Percentiles rank a stretch among this genome's conserved stretches.
These are phyloP conservation scores for Schizopygopsis malacanthus DNA, from an alignment of 2,797 vertebrate genomes.

Conservation along the genomic window DNA sequence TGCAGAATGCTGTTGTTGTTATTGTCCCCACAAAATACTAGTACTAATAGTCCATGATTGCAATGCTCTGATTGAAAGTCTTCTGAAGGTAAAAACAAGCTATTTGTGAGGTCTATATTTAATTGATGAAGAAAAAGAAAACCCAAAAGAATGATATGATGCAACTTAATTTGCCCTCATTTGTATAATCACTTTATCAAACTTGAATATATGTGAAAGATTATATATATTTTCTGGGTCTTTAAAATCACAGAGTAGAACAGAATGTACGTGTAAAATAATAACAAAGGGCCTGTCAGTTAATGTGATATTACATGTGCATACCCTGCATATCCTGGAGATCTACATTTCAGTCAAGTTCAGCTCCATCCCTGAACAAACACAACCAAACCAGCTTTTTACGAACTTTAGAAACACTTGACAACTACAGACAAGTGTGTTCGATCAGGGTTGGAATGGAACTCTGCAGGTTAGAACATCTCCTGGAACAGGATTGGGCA, in stretches of 20 bases:
- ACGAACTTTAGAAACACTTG: too few species aligned
- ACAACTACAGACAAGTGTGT: too few species aligned
- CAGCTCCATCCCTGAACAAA: too few species aligned
- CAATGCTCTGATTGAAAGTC: neutral
- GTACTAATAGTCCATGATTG: neutral
- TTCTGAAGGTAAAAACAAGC: neutral
- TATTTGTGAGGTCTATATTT: too few species aligned
- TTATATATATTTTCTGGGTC: neutral
- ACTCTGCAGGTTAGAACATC: neutral
- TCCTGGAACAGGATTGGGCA: neutral
- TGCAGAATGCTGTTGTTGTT: too few species aligned
- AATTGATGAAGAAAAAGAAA: too few species aligned
- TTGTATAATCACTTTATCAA: neutral
- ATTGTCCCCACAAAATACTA: neutral
- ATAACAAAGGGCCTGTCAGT: neutral
- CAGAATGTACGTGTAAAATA: neutral
- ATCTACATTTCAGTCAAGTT: too few species aligned
- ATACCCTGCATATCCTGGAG: neutral
- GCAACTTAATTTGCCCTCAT: neutral
- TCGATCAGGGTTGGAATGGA: too few species aligned
- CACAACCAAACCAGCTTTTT: too few species aligned
- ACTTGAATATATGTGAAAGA: neutral
- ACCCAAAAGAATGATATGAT: too few species aligned
- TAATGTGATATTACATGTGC: neutral
- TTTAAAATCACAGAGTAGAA: neutral